Evolutionary conservation across 2,797 vertebrate genomes (phyloP).

Genomic region (Cyprinella venusta): DNA sequence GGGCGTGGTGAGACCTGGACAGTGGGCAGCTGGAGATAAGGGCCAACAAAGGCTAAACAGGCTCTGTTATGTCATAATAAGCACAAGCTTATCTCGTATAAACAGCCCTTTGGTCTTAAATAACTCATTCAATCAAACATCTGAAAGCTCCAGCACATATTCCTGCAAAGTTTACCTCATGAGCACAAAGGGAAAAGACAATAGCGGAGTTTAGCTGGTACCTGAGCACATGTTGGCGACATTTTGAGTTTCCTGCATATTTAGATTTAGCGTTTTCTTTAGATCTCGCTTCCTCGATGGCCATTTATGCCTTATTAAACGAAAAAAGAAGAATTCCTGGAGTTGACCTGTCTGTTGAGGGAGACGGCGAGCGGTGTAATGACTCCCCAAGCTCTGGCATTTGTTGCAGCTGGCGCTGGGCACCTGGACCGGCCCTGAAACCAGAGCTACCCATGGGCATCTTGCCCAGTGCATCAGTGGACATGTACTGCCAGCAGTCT

Average conservation of each 20-base stretch:
- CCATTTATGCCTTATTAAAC: background rate
- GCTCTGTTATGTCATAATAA: slow-evolving; percentile 35
- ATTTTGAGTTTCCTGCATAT: background rate
- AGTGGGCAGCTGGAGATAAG: slow-evolving; percentile 19
- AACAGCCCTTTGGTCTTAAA: slow-evolving; percentile 42
- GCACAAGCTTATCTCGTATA: slow-evolving; percentile 23
- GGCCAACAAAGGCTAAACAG: slow-evolving; percentile 29
- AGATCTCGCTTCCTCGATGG: background rate
- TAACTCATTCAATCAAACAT: background rate
- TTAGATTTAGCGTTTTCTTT: background rate
- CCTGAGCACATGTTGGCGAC: slow-evolving; percentile 5
- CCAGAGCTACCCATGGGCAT: slow-evolving; percentile 27
- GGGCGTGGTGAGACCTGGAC: background rate
- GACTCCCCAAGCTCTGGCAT: slow-evolving; percentile 24
- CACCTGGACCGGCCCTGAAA: slow-evolving; percentile 42
- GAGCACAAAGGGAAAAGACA: slow-evolving; percentile 7
- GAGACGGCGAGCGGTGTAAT: slow-evolving; percentile 35
- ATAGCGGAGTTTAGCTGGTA: slow-evolving; percentile 19
- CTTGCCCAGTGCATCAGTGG: slow-evolving; percentile 33
- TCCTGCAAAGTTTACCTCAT: background rate
- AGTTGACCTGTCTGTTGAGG: slow-evolving; percentile 28
- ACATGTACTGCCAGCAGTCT: slow-evolving; percentile 20
- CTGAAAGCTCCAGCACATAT: slow-evolving; percentile 6
- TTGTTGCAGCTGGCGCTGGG: slow-evolving; percentile 50
- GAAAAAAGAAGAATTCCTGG: slow-evolving; percentile 14